Percentiles rank a stretch among this genome's conserved stretches.
These are phyloP conservation scores for Nycticryphes semicollaris DNA, from an alignment of 2,113 vertebrate species.

Conservation along the genomic window DNA sequence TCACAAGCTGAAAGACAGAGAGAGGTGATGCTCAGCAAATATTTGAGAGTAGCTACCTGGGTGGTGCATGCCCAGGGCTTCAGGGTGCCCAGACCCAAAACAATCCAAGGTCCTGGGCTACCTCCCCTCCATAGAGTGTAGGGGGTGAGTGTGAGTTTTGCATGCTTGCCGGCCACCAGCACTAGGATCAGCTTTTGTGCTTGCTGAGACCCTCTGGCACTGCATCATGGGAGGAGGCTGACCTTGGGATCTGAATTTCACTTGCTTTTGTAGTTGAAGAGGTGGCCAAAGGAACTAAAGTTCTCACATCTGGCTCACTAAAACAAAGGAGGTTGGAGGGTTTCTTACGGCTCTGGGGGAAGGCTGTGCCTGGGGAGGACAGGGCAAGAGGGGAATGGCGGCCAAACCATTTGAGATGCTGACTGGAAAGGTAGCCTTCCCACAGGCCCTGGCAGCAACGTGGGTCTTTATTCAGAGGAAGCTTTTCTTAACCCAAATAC, in stretches of 20 bases:
- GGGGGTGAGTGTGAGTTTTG: accelerated
- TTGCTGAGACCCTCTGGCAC: not conserved
- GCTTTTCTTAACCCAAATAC: not conserved
- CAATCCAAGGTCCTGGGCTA: not conserved
- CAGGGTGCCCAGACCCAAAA: not conserved
- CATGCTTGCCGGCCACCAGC: not conserved
- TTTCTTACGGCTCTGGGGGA: not conserved
- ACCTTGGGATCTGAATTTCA: not conserved
- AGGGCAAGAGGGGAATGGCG: not conserved
- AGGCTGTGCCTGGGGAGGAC: not conserved
- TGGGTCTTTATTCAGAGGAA: not conserved
- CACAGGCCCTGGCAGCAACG: not conserved
- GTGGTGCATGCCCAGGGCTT: not conserved
- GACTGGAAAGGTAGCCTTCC: not conserved
- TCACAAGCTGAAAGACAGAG: not conserved
- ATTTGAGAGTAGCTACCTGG: not conserved
- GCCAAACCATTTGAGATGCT: not conserved
- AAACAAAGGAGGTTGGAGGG: not conserved
- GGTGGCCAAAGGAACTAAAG: not conserved
- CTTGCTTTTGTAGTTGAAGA: not conserved
- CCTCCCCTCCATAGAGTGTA: accelerated
- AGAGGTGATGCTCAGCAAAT: not conserved
- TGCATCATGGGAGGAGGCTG: not conserved
- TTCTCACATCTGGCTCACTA: not conserved
- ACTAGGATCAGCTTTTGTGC: accelerated